A percentile compares a stretch with the other conserved stretches of the same genome.
Evolutionary conservation across 2,888 invertebrate genomes (phyloP).

Genomic region (Lasioglossum marginatum): DNA sequence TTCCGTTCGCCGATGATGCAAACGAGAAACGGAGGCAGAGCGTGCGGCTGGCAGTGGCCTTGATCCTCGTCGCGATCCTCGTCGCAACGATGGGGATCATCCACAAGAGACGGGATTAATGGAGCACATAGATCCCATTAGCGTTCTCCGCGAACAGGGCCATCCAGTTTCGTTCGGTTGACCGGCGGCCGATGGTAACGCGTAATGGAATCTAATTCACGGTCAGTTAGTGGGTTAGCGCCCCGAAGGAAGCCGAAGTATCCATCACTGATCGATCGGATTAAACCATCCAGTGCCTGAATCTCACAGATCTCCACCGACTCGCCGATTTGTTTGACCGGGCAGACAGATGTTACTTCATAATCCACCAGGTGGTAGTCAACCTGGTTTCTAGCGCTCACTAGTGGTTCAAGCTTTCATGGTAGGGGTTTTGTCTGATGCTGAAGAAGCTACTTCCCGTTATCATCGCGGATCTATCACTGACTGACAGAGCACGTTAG

Average conservation of each 20-base stretch:
- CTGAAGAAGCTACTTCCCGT: too few relatives aligned
- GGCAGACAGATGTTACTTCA: background rate
- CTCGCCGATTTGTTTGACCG: background rate
- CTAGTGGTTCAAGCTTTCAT: too few relatives aligned
- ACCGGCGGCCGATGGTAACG: constrained; percentile 42
- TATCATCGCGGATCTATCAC: too few relatives aligned
- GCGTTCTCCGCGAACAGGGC: constrained; percentile 49
- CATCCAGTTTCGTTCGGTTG: constrained; percentile 54
- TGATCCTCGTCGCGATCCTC: constrained; percentile 59
- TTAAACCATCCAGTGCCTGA: background rate
- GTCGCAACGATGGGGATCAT: constrained; percentile 46
- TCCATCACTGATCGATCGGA: constrained; percentile 22
- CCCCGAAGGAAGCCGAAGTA: background rate
- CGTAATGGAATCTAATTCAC: constrained; percentile 47
- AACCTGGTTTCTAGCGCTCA: too few relatives aligned
- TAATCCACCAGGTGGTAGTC: too few relatives aligned
- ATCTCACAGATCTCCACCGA: background rate
- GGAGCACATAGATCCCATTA: constrained; percentile 55
- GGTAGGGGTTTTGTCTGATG: too few relatives aligned
- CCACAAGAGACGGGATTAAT: constrained; percentile 61
- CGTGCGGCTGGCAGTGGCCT: constrained; percentile 72
- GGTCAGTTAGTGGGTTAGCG: constrained; percentile 10
- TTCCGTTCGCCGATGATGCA: constrained; percentile 30
- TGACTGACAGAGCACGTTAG: too few relatives aligned
- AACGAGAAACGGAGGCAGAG: constrained; percentile 54